Conservation (phyloP, 1,140 invertebrate genomes). For the Ctenoplectra terminalis region DNA sequence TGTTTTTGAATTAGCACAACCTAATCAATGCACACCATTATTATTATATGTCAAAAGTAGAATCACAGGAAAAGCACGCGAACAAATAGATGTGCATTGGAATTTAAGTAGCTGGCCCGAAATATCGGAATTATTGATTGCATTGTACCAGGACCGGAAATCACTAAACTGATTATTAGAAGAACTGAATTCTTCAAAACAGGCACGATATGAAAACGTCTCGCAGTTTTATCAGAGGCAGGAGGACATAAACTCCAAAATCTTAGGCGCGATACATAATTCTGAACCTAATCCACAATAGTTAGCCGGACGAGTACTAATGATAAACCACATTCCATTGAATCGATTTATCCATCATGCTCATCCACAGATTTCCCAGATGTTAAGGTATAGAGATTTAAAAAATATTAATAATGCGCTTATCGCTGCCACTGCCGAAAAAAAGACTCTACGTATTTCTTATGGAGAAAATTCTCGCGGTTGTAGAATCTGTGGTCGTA, state of each 20-base stretch:
- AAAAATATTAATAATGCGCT: too few relatives aligned
- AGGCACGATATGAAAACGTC: neutral
- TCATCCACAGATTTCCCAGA: too few relatives aligned
- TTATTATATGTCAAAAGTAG: neutral
- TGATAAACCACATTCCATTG: neutral
- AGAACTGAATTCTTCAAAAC: too few relatives aligned
- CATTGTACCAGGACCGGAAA: too few relatives aligned
- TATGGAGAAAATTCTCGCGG: too few relatives aligned
- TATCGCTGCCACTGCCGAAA: too few relatives aligned
- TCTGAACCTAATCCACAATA: neutral
- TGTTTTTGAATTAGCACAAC: neutral
- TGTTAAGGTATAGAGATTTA: too few relatives aligned
- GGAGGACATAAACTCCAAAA: neutral
- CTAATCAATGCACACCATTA: neutral
- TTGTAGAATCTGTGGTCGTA: too few relatives aligned
- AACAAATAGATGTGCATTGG: constrained; percentile 7
- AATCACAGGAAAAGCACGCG: neutral
- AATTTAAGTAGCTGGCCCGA: neutral
- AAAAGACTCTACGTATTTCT: too few relatives aligned
- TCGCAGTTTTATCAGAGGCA: too few relatives aligned
- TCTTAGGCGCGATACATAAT: neutral
- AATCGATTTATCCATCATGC: neutral
- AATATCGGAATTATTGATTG: neutral
- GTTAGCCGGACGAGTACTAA: neutral
- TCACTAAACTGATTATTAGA: too few relatives aligned